These are phyloP conservation scores for Halictus quadricinctus DNA, from an alignment of 2,888 invertebrate genomes.

Conservation along the genomic window DNA sequence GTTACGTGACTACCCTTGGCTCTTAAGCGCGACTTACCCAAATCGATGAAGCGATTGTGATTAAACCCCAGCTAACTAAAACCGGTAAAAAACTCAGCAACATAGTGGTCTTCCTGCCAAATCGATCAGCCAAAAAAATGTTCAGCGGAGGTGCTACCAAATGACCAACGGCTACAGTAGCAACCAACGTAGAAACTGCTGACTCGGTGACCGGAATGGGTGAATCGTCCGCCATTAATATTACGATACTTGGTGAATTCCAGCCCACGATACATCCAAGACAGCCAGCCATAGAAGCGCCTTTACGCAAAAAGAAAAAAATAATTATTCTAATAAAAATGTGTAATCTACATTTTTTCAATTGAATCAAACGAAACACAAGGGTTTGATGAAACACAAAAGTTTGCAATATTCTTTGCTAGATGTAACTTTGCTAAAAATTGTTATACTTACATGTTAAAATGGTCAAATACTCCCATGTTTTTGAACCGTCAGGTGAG, in stretches of 20 bases:
- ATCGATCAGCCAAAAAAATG: constrained; percentile 64
- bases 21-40: constrained; percentile 60
- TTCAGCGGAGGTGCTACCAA: constrained; percentile 64
- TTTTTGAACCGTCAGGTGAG: constrained; percentile 68
- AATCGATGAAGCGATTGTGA: constrained; percentile 63
- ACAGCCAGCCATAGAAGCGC: constrained; percentile 34
- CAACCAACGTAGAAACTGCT: constrained; percentile 69
- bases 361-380: neutral
- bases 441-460: constrained; percentile 65
- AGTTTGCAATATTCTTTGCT: neutral
- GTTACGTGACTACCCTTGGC: too few relatives aligned
- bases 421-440: neutral
- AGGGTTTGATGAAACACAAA: neutral
- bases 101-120: constrained; percentile 70
- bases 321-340: neutral
- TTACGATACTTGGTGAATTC: constrained; percentile 71
- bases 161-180: constrained; percentile 66
- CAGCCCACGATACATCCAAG: constrained; percentile 70
- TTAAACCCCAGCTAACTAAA: constrained; percentile 67
- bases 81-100: constrained; percentile 66
- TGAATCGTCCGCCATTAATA: constrained; percentile 67
- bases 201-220: constrained; percentile 64
- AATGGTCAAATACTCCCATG: constrained; percentile 71
- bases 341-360: too few relatives aligned
- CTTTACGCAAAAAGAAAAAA: constrained; percentile 21